Percentiles rank a stretch among this genome's conserved stretches.
phyloP scores from a whole-genome alignment of 92 coral and sea anemone genomes.

The Paragorgia papillata region DNA sequence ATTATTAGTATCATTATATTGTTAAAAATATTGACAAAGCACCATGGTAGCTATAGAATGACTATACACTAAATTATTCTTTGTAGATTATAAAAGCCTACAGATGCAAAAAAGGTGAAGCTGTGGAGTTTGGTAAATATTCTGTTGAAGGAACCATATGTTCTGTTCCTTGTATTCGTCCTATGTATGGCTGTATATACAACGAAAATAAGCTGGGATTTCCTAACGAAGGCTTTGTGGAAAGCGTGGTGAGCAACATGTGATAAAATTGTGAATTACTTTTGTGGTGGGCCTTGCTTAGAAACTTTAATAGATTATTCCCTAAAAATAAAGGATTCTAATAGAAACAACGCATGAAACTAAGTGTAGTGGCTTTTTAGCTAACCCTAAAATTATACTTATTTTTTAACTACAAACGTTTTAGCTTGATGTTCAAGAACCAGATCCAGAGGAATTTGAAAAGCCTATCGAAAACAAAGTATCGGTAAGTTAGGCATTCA shows the following conservation, averaged over 20 bases:
- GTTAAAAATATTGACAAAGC: too few relatives aligned
- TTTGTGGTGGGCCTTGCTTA: too few relatives aligned
- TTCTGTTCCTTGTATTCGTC: constrained; percentile 12
- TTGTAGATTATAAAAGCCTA: constrained; percentile 17
- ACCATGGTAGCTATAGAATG: too few relatives aligned
- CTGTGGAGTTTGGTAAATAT: constrained; percentile 27
- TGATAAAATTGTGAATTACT: neutral
- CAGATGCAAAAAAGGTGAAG: constrained; percentile 31
- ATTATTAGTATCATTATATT: too few relatives aligned
- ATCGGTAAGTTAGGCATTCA: neutral
- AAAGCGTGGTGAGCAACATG: neutral
- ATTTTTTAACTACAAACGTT: too few relatives aligned
- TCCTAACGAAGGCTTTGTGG: constrained; percentile 3
- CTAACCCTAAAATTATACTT: too few relatives aligned
- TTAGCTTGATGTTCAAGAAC: neutral
- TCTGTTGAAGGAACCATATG: neutral
- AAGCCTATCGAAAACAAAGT: neutral
- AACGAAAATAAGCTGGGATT: neutral
- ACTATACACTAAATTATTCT: too few relatives aligned
- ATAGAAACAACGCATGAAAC: too few relatives aligned
- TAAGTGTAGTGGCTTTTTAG: too few relatives aligned
- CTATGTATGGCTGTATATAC: constrained; percentile 24
- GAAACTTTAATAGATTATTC: too few relatives aligned
- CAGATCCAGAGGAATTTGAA: neutral
- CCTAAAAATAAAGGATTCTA: too few relatives aligned